Evolutionary conservation across 2,888 invertebrate species (phyloP), one percentile per base, ranked within the genome.

Genomic region (Calliopum simillimum): DNA sequence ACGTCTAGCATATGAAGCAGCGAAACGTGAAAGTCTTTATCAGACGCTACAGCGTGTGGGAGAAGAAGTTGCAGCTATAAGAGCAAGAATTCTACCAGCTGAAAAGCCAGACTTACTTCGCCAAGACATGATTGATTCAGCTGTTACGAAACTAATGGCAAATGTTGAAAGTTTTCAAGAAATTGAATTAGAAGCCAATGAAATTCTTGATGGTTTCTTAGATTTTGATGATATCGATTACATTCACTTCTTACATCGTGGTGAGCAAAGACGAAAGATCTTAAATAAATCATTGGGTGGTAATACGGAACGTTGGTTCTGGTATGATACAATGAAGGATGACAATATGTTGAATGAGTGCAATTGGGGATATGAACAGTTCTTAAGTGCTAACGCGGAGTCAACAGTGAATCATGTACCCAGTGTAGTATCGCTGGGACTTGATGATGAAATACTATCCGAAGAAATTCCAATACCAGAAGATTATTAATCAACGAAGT

Each of bases 1-100:
- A 49, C 90, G 90, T 0, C 88, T 92, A 0, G 88, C 88, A 23
- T 86, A 85, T 70, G 75, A 87, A 84, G 80, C 77, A 3, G 79
- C 82, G 16, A 86, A 86, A 19, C 85, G 82, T 65, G 79, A 82
- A 6, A 82, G 84, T 0, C 75, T 83, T 2, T 69, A 72, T 2
- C 75, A 78, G 25, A 75, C 81, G 1, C 69, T 84, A n/a, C 73
- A 76, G 8, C 76, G 71, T 8, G 79, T 83, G 13, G 80, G 80
- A 12, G 80, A 82, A 44, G 84, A 86, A 41, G 75, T 86, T 1
- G 80, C 84, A 6, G 76, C 74, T n/a, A 76, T 86, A 13, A 81
- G 86, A 1, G 72, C 82, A 0, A 76, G 83, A 49, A 80, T 88
- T 68, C 81, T 88, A 14, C 82, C 89, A 0, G 79, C 87, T 2